These are phyloP conservation scores for Pocillopora grandis DNA, from an alignment of 92 coral and sea anemone species.

Conservation along the genomic window DNA sequence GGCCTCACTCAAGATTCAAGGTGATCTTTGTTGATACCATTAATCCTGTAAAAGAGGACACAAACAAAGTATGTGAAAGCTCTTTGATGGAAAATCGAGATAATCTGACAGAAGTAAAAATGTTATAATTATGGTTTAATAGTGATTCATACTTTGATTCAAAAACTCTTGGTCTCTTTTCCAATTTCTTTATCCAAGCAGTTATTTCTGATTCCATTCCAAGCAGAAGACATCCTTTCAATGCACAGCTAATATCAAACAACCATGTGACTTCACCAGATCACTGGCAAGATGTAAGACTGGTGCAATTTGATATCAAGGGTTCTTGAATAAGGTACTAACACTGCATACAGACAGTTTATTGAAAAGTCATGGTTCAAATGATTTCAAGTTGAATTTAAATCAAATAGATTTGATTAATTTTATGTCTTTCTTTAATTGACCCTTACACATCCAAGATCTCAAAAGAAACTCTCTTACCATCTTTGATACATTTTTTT, in stretches of 20 bases:
- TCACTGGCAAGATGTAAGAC: slow-evolving; percentile 97
- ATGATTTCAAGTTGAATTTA: no score
- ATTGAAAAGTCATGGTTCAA: no score
- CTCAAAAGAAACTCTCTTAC: no score
- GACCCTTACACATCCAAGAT: no score
- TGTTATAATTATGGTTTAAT: not conserved
- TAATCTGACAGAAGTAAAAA: not conserved
- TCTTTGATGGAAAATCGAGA: not conserved
- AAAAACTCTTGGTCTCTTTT: not conserved
- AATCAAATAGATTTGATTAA: no score
- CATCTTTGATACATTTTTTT: no score
- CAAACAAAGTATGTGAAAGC: not conserved
- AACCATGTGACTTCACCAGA: slow-evolving; percentile 76
- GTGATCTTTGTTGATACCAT: slow-evolving; percentile 38
- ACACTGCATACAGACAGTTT: not conserved
- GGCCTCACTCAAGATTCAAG: slow-evolving; percentile 57
- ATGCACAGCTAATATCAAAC: slow-evolving; percentile 80
- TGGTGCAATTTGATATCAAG: slow-evolving; percentile 78
- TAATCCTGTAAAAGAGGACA: not conserved
- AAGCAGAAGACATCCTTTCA: slow-evolving; percentile 70
- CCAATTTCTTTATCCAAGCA: not conserved
- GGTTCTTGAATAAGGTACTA: slow-evolving; percentile 87
- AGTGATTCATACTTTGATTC: not conserved
- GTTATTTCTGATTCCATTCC: slow-evolving; percentile 23
- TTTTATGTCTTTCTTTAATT: no score